Conservation (phyloP, 2,113 vertebrate genomes). For the Lamprotornis superbus region DNA sequence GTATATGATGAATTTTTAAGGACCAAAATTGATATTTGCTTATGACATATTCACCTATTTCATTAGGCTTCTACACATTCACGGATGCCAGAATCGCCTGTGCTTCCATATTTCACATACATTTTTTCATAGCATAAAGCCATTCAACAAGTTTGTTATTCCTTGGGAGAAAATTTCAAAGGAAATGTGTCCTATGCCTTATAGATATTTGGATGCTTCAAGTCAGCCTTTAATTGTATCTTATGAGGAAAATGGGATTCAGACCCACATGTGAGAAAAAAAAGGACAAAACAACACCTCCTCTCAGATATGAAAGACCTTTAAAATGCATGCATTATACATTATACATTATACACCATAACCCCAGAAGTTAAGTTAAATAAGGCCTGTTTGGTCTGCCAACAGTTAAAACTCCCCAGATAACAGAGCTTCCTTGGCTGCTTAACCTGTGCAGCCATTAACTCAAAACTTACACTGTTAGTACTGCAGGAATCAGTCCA, state of each 20-base stretch:
- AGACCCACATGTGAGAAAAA: neutral
- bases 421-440: neutral
- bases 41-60: neutral
- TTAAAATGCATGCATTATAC: neutral
- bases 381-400: neutral
- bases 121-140: neutral
- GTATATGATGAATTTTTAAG: neutral
- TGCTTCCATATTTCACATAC: neutral
- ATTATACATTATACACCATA: too few species aligned
- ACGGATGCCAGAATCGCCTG: neutral
- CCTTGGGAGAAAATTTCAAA: neutral
- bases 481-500: neutral
- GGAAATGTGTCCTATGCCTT: neutral
- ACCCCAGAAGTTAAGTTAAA: neutral
- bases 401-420: neutral
- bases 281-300: rapidly evolving
- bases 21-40: neutral
- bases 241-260: neutral
- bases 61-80: neutral
- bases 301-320: neutral
- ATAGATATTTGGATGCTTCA: neutral
- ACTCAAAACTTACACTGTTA: neutral
- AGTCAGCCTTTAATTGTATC: neutral
- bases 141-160: neutral
- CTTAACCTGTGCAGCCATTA: neutral